A percentile compares a stretch with the other conserved stretches of the same genome.
phyloP scores from a whole-genome alignment of 2,888 invertebrate genomes.

The Polyommatus iphigenia region DNA sequence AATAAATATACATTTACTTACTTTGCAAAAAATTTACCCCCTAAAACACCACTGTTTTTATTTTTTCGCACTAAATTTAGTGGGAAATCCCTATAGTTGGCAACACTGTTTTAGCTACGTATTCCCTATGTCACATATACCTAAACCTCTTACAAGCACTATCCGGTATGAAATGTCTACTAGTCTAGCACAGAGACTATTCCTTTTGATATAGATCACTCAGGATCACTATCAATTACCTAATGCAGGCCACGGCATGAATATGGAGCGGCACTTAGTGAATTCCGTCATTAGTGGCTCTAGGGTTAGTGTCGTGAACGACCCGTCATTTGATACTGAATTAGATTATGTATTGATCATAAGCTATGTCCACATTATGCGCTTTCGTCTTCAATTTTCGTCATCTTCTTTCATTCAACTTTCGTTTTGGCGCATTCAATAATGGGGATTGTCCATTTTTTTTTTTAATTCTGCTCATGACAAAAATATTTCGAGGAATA shows the following conservation, averaged over 20 bases:
- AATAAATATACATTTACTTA: no score
- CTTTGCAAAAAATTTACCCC: no score
- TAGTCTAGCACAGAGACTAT: slow-evolving; percentile 5
- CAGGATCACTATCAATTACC: slow-evolving; percentile 57
- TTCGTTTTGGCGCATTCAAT: no score
- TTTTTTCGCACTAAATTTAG: no score
- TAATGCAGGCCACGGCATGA: slow-evolving; percentile 59
- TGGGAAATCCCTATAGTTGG: no score
- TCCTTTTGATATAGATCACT: slow-evolving; percentile 27
- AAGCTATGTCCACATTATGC: no score
- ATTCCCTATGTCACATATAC: not conserved
- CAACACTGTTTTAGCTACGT: not conserved
- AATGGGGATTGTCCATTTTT: no score
- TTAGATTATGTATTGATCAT: not conserved
- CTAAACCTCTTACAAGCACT: not conserved
- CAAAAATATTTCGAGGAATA: no score
- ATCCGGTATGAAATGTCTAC: not conserved
- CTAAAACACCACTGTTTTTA: no score
- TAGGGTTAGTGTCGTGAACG: slow-evolving; percentile 31
- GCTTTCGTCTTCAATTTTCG: no score
- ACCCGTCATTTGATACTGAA: slow-evolving; percentile 26
- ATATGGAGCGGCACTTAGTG: slow-evolving; percentile 61
- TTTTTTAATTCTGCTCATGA: no score
- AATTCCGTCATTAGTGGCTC: slow-evolving; percentile 56
- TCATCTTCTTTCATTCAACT: no score